Percentiles rank a stretch among this genome's conserved stretches.
phyloP scores from a whole-genome alignment of 1,140 invertebrate genomes.

The Zaprionus ornatus region DNA sequence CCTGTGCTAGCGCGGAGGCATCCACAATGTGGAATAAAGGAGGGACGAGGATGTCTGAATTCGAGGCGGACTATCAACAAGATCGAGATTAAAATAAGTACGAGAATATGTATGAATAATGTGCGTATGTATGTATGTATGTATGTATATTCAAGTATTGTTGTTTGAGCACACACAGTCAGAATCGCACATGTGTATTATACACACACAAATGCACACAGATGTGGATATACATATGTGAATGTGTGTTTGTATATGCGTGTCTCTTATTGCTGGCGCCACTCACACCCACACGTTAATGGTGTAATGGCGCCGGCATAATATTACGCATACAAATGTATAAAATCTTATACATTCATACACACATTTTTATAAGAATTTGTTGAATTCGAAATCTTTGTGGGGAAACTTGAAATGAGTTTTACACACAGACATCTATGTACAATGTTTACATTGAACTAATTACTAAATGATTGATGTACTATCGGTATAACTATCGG shows the following conservation, averaged over 20 bases:
- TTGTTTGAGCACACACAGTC: slow-evolving; percentile 7
- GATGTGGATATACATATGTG: background rate
- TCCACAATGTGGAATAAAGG: slow-evolving; percentile 28
- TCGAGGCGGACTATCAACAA: slow-evolving; percentile 13
- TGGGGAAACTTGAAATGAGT: slow-evolving; percentile 3
- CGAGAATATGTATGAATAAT: slow-evolving; percentile 5
- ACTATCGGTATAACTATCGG: background rate
- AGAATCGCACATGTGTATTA: background rate
- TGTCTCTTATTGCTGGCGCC: slow-evolving; percentile 25
- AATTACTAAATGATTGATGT: background rate
- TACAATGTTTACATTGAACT: slow-evolving; percentile 6
- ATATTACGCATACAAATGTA: slow-evolving; percentile 9
- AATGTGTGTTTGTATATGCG: background rate
- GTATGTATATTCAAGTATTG: background rate
- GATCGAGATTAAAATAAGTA: slow-evolving; percentile 15
- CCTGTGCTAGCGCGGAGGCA: slow-evolving; percentile 22
- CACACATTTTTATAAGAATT: background rate
- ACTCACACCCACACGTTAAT: slow-evolving; percentile 37
- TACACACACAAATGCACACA: slow-evolving; percentile 4
- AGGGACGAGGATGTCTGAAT: slow-evolving; percentile 21
- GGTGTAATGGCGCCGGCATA: slow-evolving; percentile 33
- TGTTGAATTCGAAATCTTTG: background rate
- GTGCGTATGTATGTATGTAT: background rate
- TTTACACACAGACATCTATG: background rate
- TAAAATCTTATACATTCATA: slow-evolving; percentile 16